Evolutionary conservation across 2,888 invertebrate species (phyloP), one percentile per base, ranked within the genome.

Genomic region (Agonopterix arenella): DNA sequence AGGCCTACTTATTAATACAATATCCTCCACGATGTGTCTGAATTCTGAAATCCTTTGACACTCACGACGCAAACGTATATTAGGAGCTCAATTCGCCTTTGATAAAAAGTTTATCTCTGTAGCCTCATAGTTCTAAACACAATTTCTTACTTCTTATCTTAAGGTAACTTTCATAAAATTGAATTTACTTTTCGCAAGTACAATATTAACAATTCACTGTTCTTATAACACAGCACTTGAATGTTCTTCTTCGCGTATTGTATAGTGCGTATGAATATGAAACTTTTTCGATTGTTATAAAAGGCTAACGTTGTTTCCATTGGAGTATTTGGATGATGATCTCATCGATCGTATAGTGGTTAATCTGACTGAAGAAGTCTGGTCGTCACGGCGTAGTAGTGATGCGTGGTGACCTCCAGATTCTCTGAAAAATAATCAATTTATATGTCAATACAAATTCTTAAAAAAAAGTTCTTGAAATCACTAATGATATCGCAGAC

Each of bases 391-490:
- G 0, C 85, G 79, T 0, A 84, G 66, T 1, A 82, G 60, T 0
- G 88, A 89, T 0, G 84, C 83, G n/a, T 81, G 85, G 1, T 72
- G 73, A 1, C 80, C 84, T 10, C 80, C 84, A 0, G 85, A 85
- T 57, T 88, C 84, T 59, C 88, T 88, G 74, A n/a, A 59, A 74
- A 52, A 38, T 57, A 54, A 51, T 13, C 47, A 44, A 49, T 11
- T 41, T 40, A 5, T 7, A 28, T 18, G 28, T 28, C 28, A 28
- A 28, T 28, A 7, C 5, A 28, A 5, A 28, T 28, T 28, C 28
- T 7, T 13, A 13, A 13, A 13, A 13, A 13, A 13, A 13, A 13
- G 1, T 13, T 13, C 13, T n/a, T n/a, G n/a, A 13, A 13, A 13
- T 18, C 18, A 18, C 18, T 18, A 18, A 18, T 18, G 18, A 18